These are phyloP conservation scores for Dicranocentrus wangi DNA, from an alignment of 2,888 invertebrate species.

Conservation along the genomic window DNA sequence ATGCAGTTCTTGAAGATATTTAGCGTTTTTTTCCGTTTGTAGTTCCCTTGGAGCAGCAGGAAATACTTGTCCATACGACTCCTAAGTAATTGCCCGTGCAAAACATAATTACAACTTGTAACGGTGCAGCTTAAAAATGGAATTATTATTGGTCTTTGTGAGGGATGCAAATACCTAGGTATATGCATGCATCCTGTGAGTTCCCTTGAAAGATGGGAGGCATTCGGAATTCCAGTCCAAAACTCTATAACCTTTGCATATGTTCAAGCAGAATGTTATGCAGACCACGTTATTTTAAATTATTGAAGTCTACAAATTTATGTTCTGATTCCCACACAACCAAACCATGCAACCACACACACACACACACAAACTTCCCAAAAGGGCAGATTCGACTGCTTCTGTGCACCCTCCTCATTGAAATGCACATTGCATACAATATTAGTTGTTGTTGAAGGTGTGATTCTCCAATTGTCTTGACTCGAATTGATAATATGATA, in stretches of 20 bases:
- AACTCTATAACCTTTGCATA: no score
- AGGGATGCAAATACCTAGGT: not conserved
- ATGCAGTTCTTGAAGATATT: no score
- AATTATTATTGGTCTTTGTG: no score
- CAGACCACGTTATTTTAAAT: slow-evolving; percentile 16
- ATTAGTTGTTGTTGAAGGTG: slow-evolving; percentile 38
- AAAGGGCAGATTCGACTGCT: not conserved
- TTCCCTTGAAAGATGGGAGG: no score
- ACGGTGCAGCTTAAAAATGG: no score
- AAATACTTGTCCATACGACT: no score
- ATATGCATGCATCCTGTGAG: not conserved
- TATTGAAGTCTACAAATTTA: slow-evolving; percentile 38
- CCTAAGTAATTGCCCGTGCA: no score
- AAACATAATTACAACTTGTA: no score
- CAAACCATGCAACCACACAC: not conserved
- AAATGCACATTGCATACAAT: slow-evolving; percentile 33
- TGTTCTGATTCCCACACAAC: slow-evolving; percentile 53
- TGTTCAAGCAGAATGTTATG: no score
- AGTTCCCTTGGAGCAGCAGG: no score
- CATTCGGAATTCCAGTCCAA: no score
- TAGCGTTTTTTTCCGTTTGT: no score
- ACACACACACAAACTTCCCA: not conserved
- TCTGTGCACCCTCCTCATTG: slow-evolving; percentile 36
- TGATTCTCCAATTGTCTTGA: slow-evolving; percentile 41
- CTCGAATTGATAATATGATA: slow-evolving; percentile 22